Evolutionary conservation across 64 coral and sea anemone genomes (phyloP).

Genomic region (Montipora efflorescens): DNA sequence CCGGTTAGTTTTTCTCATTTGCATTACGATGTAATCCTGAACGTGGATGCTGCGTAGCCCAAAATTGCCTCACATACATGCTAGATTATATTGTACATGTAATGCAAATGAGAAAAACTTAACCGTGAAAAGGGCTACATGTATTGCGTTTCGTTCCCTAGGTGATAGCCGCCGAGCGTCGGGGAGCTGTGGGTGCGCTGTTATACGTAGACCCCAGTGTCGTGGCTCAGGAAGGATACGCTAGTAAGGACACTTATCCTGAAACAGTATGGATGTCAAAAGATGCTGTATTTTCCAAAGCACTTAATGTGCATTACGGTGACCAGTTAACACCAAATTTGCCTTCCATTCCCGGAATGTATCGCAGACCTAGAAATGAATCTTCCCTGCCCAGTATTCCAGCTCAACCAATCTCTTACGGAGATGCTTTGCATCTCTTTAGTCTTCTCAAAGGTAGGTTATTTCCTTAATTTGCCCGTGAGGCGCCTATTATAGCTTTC

Average conservation of each 20-base stretch:
- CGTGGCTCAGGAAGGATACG: not conserved
- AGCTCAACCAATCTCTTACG: constrained; percentile 72
- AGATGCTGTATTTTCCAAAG: constrained; percentile 49
- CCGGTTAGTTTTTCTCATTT: too few species aligned
- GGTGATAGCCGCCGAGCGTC: constrained; percentile 11
- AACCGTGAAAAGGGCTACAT: not conserved
- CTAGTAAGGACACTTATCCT: constrained; percentile 42
- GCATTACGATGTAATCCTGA: too few species aligned
- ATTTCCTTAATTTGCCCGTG: not conserved
- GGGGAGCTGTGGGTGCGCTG: constrained; percentile 53
- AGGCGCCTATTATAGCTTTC: too few species aligned
- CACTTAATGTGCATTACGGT: not conserved
- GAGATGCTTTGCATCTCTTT: constrained; percentile 34
- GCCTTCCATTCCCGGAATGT: constrained; percentile 68
- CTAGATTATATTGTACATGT: too few species aligned
- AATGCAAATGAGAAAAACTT: not conserved
- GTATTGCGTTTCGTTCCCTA: not conserved
- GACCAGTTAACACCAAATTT: constrained; percentile 61
- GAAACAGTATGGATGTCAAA: constrained; percentile 35
- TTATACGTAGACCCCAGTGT: constrained; percentile 17
- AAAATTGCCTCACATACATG: too few species aligned
- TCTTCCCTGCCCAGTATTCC: constrained; percentile 56
- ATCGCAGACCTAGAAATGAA: constrained; percentile 64
- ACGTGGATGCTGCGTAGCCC: too few species aligned
- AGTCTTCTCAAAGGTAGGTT: constrained; percentile 45